Base-by-base conservation (phyloP, 2,888 invertebrate species). In the Lithophane leautieri region DNA sequence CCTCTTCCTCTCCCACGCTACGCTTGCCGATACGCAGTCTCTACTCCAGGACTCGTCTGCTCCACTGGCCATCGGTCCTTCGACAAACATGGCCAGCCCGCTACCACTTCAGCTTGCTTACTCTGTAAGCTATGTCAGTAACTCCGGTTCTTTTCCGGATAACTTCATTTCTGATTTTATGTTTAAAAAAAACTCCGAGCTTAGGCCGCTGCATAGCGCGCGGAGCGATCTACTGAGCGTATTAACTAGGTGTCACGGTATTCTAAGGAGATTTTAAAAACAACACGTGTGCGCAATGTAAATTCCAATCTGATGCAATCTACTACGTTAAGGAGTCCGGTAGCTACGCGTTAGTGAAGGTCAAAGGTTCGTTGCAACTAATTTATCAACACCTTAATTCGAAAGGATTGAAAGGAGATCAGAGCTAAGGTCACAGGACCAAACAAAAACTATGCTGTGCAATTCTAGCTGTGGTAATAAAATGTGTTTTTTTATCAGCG, bases 401-500 rank as follows among this genome's bases (percentile, higher is more conserved):
- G 83, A 84, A 80, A 90, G 89, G 87, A 86, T 82, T 80, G 82
- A 83, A 79, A 90, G 86, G 86, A 87, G 82, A 86, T 70, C 65
- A 62, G 52, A 70, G 34, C 61, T 86, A 89, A 90, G 91, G 90
- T 84, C 89, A 78, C 74, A 87, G 85, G 86, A 79, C 78, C 70
- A 86, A 83, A 78, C 79, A 75, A 76, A 50, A 81, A 74, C 69
- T 73, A 56, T 22, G 40, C 69, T 67, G 68, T 25, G 54, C 62
- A 47, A 56, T 62, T 73, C 61, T 74, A 70, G 22, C 19, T 66
- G 47, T n/a, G 44, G 62, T 66, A 28, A n/a, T 47, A 56, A 79
- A 75, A 14, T 40, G 34, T 61, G 12, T 28, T 25, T 58, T 79
- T 73, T 69, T 72, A 61, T 82, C 67, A 60, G n/a, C 14, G 2